Evolutionary conservation across 2,113 vertebrate genomes (phyloP), one percentile per base, ranked within the genome.

Genomic region (Pipra filicauda): DNA sequence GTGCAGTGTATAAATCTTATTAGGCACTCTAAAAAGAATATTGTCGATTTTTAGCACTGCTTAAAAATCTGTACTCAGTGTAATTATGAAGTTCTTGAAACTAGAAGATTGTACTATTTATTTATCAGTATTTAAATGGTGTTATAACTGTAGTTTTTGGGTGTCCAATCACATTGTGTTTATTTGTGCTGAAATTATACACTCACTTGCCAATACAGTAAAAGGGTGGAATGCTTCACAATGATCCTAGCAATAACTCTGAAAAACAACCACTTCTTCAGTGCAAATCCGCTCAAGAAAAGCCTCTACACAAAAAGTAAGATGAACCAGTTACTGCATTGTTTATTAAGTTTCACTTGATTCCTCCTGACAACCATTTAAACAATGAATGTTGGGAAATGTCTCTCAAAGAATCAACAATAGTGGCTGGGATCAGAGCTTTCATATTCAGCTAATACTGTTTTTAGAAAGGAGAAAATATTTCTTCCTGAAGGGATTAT

Each of bases 331-430:
- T 98, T 98, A 98, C 96, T 91, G 97, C 98, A 98, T 98, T 99
- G 98, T 99, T 99, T 98, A 98, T 98, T 91, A 98, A 98, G 98
- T 98, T 99, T 98, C 98, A 98, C 98, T 99, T 99, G 98, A 99
- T 99, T 99, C 98, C 97, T 98, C 98, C 98, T 99, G 99, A 99
- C 99, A 99, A 98, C 99, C 99, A 98, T 99, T 99, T 99, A 98
- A 98, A 99, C 98, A 99, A 99, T 98, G 98, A 98, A 98, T 98
- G 98, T 98, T 98, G 98, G 98, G 98, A 99, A 99, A 98, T 97
- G 98, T 98, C 98, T 98, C 98, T 98, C 98, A 97, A 95, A 98
- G 98, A 98, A 98, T 97, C 97, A 97, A 92, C 98, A 97, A 99
- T 98, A 99, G 99, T 98, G 97, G 98, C 94, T 91, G 74, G 98